Conservation (phyloP, 2,888 invertebrate genomes). For the Idaea straminata region DNA sequence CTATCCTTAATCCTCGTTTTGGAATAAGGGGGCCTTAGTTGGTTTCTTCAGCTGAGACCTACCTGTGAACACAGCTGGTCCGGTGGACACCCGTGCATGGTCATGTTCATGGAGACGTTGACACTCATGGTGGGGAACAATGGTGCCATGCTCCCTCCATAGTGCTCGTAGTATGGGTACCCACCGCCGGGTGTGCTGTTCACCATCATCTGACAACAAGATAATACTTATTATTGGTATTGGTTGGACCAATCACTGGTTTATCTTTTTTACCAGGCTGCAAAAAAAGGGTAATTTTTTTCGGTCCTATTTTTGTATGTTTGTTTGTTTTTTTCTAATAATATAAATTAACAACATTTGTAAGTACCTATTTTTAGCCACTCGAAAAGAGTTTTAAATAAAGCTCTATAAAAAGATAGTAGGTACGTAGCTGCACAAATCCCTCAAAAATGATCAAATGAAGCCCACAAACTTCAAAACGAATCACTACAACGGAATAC, state of each 20-base stretch:
- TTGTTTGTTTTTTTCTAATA: too few species aligned
- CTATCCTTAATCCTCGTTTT: too few species aligned
- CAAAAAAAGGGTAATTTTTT: too few species aligned
- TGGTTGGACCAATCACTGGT: too few species aligned
- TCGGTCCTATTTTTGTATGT: too few species aligned
- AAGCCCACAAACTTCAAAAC: conserved; percentile 20
- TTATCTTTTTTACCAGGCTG: too few species aligned
- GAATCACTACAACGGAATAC: conserved; percentile 44
- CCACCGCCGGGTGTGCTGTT: conserved; percentile 62
- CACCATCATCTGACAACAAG: conserved; percentile 81
- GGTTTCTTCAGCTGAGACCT: conserved; percentile 13
- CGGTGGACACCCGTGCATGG: conserved; percentile 90
- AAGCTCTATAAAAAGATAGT: background rate
- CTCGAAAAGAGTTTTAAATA: conserved; percentile 1
- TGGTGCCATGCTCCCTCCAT: conserved; percentile 57
- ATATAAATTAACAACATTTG: too few species aligned
- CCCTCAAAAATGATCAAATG: conserved; percentile 26
- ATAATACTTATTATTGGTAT: background rate
- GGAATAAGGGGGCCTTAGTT: too few species aligned
- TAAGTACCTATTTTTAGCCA: too few species aligned
- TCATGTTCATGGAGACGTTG: conserved; percentile 99
- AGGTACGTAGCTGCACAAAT: conserved; percentile 14
- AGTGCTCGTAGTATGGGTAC: conserved; percentile 75
- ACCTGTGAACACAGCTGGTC: conserved; percentile 86
- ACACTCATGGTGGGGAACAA: conserved; percentile 97